Base-by-base conservation (phyloP, 2,888 invertebrate genomes). In the Shargacucullia verbasci region DNA sequence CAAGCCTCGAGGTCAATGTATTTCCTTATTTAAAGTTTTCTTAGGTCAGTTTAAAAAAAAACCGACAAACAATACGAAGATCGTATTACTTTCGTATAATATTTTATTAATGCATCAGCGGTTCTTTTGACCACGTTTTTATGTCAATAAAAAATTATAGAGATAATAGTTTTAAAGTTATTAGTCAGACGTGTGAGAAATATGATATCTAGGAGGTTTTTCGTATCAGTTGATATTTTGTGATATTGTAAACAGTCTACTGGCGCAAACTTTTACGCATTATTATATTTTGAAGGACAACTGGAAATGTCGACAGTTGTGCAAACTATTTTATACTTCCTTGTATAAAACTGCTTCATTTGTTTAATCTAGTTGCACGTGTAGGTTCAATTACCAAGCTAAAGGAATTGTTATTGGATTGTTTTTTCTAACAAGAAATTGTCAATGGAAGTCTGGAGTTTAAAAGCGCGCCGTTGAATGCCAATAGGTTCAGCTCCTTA, bases 231-330 rank as follows among this genome's bases (percentile, higher is more conserved):
- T 64, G 15, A 31, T 40, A 27, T 34, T 33, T 35, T 5, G n/a
- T n/a, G n/a, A 9, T 1, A 8, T 15, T 34, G 10, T n/a, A 34
- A 45, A 62, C 43, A 48, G 15, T 44, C 27, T 2, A 31, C 33
- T 40, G 33, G 37, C 60, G 29, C 27, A 9, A 8, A 40, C 13
- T 0, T 29, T 0, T 29, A 13, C 38, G 10, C 8, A 9, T 10
- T 14, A 37, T 59, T 49, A 49, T 27, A 45, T 50, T 67, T 50
- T 37, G 14, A 59, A 59, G 50, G 50, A 66, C 37, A 27, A 40
- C 49, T 67, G 8, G 20, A 41, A 15, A 20, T n/a, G 44, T 46
- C 50, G 41, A 50, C 25, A 48, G 11, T 45, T 52, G 61, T 43
- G 60, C 44, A 27, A 44, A 33, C 11, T 20, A 52, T 46, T 61